Base-by-base conservation (phyloP, 2,888 invertebrate species). In the Julus scanicus region DNA sequence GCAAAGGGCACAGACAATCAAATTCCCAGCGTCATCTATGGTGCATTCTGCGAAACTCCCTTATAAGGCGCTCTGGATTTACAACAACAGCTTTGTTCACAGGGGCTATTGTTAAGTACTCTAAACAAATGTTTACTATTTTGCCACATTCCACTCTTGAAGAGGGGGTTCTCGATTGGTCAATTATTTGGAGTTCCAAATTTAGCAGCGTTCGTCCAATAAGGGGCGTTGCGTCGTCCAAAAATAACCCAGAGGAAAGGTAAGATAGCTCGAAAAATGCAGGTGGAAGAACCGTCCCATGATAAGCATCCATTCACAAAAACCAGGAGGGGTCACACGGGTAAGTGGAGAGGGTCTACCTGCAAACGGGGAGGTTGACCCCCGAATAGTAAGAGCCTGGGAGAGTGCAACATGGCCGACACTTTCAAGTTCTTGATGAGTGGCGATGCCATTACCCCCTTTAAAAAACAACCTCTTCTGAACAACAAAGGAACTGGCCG, bases 281-380 rank as follows among this genome's bases (percentile, higher is more conserved):
- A 63, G 63, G 63, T 63, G 63, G n/a, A 17, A 20, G 63, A 17
- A n/a, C 13, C 63, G n/a, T n/a, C 63, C n/a, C 5, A 3, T n/a
- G 63, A 63, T 63, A 63, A 63, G 63, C 13, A 63, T 63, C 63
- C 63, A 63, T 63, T 63, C 63, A 63, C 63, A 63, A 63, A 63
- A 63, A 63, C 20, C 17, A 63, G 63, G 63, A 63, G 63, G 63
- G 63, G 63, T 53, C 17, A 15, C 17, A 17, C 53, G 53, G 53
- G 53, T 44, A 44, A 44, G 29, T 48, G 13, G 53, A 8, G 13
- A 53, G 53, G 13, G 13, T 53, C 53, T 13, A n/a, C 63, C 63
- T 63, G 63, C 63, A 63, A 63, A 63, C 63, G 63, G 63, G 63
- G 63, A 63, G 63, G 63, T 63, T 63, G 63, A 63, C 63, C 63